Conservation (phyloP, 2,113 vertebrate species). For the Rattus rattus region DNA sequence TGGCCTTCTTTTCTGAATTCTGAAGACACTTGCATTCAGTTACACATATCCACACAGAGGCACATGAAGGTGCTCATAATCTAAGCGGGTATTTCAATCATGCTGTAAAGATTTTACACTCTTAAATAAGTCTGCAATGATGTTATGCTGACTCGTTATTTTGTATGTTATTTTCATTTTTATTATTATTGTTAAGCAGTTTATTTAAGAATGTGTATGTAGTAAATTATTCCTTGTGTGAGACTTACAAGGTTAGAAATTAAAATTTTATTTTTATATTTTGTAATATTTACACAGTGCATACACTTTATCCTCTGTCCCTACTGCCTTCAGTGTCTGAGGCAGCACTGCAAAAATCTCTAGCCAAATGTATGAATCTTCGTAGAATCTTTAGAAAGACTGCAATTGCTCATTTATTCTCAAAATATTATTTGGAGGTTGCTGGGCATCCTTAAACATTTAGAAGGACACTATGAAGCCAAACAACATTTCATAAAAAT, state of each 20-base stretch:
- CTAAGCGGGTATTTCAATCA: not conserved
- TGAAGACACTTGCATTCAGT: not conserved
- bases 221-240: not conserved
- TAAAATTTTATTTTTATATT: slow-evolving; percentile 2
- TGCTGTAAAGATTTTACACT: not conserved
- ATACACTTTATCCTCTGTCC: not conserved
- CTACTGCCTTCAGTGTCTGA: not conserved
- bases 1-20: not conserved
- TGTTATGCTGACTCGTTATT: not conserved
- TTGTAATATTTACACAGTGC: not conserved
- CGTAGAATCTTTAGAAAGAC: not conserved
- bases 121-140: not conserved
- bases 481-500: slow-evolving; percentile 36
- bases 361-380: not conserved
- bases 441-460: not conserved
- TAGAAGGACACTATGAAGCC: not conserved
- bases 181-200: not conserved
- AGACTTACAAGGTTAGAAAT: not conserved
- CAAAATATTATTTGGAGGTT: not conserved
- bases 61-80: not conserved
- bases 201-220: not conserved
- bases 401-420: not conserved
- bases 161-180: not conserved
- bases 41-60: not conserved
- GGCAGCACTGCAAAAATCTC: not conserved